Evolutionary conservation across 2,113 vertebrate species (phyloP).

Genomic region (Phyllopteryx taeniolatus): DNA sequence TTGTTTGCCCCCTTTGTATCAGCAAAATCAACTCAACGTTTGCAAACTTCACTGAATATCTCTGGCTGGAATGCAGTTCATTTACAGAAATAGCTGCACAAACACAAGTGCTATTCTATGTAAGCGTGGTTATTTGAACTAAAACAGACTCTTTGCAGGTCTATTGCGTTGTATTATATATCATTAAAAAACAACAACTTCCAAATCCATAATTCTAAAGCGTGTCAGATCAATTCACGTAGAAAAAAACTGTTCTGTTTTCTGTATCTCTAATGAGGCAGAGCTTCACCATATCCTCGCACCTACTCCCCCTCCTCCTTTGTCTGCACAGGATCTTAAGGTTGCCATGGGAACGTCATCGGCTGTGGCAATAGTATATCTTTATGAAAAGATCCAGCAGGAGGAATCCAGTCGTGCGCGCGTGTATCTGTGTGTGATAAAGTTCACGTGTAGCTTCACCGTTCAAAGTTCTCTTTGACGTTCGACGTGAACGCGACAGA

Average conservation of each 20-base stretch:
- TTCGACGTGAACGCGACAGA: neutral
- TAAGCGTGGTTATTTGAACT: too few species aligned
- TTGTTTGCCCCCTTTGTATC: too few species aligned
- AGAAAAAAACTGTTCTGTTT: neutral
- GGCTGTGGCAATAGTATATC: neutral
- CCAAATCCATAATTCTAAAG: neutral
- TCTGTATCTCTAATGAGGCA: neutral
- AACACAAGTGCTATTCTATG: too few species aligned
- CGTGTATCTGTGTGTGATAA: neutral
- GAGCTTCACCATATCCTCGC: neutral
- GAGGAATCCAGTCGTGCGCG: neutral
- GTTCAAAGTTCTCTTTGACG: slow-evolving; percentile 4
- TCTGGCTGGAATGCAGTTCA: too few species aligned
- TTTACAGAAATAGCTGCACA: too few species aligned
- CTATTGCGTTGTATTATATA: too few species aligned
- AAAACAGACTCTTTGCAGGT: too few species aligned
- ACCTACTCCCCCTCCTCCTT: slow-evolving; percentile 3
- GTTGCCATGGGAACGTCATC: slow-evolving; percentile 37
- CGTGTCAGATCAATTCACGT: neutral
- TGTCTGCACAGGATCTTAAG: slow-evolving; percentile 21
- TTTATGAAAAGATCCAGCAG: slow-evolving; percentile 2
- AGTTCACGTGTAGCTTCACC: neutral
- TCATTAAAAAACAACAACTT: too few species aligned
- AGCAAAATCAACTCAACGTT: too few species aligned
- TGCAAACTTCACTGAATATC: too few species aligned